These are phyloP conservation scores for Holocentrus rufus DNA, from an alignment of 2,797 vertebrate genomes.

Conservation along the genomic window DNA sequence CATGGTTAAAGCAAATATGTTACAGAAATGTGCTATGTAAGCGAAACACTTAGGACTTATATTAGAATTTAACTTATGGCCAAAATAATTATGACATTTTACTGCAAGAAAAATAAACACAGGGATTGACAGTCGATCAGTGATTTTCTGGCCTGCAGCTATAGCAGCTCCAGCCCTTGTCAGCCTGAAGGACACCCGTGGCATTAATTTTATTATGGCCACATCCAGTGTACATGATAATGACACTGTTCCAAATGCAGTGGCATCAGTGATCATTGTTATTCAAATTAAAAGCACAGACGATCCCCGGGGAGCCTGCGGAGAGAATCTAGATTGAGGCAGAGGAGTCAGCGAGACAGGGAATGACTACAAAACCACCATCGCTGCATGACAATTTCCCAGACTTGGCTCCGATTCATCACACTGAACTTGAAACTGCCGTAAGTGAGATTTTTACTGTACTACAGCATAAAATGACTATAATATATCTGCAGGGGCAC, in stretches of 20 bases:
- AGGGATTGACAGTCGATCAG: too few species aligned
- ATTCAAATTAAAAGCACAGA: constrained; percentile 28
- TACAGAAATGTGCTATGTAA: too few species aligned
- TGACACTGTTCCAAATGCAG: constrained; percentile 15
- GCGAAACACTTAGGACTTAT: too few species aligned
- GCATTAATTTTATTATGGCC: constrained; percentile 18
- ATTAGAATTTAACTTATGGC: too few species aligned
- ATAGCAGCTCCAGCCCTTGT: neutral
- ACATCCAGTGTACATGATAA: constrained; percentile 25
- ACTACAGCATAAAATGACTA: neutral
- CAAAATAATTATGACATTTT: too few species aligned
- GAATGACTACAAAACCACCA: constrained; percentile 15
- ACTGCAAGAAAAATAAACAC: too few species aligned
- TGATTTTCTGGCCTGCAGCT: too few species aligned
- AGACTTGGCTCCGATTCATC: constrained; percentile 2
- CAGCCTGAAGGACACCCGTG: neutral
- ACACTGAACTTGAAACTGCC: neutral
- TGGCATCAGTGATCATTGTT: constrained; percentile 32
- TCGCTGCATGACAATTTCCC: neutral
- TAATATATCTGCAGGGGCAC: constrained; percentile 5
- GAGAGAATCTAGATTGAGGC: neutral
- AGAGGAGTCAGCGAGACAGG: neutral
- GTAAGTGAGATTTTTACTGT: neutral
- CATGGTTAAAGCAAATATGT: too few species aligned
- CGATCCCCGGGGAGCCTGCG: constrained; percentile 11